A percentile compares a stretch with the other conserved stretches of the same genome.
Evolutionary conservation across 92 coral and sea anemone species (phyloP).

Genomic region (Diadumene lineata): DNA sequence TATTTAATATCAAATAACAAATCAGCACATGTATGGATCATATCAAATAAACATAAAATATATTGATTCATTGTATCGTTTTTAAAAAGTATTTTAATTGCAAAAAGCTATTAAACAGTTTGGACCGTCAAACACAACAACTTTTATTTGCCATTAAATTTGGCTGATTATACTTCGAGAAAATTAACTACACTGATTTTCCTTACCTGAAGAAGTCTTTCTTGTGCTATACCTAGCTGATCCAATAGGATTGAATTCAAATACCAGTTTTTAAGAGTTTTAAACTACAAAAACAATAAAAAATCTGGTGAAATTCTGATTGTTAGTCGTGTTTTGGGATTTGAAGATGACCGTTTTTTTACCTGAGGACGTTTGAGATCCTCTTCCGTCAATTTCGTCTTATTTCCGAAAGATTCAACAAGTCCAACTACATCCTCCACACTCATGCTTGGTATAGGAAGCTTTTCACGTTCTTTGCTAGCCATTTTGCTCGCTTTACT

Average conservation of each 20-base stretch:
- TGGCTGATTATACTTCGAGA: not conserved
- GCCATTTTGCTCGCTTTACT: not conserved
- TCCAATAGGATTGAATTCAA: slow-evolving; percentile 11
- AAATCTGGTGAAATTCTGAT: not conserved
- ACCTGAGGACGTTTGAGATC: slow-evolving; percentile 76
- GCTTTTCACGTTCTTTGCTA: slow-evolving; percentile 19
- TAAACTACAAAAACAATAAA: slow-evolving; percentile 9
- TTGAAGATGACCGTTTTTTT: slow-evolving; percentile 7
- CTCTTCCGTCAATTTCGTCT: slow-evolving; percentile 54
- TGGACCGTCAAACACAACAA: not conserved
- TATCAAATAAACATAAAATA: too few species aligned
- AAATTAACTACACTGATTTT: not conserved
- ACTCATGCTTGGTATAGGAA: slow-evolving; percentile 57
- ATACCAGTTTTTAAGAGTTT: slow-evolving; percentile 30
- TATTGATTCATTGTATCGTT: too few species aligned
- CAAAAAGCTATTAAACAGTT: too few species aligned
- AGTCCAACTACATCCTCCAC: slow-evolving; percentile 67
- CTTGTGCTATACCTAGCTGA: slow-evolving; percentile 59
- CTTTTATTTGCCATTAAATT: not conserved
- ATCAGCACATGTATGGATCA: too few species aligned
- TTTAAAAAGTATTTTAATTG: too few species aligned
- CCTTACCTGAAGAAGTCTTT: slow-evolving; percentile 79
- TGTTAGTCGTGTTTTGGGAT: not conserved
- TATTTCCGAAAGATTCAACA: slow-evolving; percentile 58
- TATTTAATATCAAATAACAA: too few species aligned